Evolutionary conservation across 1,140 invertebrate species (phyloP).

Genomic region (Luehdorfia chinensis): DNA sequence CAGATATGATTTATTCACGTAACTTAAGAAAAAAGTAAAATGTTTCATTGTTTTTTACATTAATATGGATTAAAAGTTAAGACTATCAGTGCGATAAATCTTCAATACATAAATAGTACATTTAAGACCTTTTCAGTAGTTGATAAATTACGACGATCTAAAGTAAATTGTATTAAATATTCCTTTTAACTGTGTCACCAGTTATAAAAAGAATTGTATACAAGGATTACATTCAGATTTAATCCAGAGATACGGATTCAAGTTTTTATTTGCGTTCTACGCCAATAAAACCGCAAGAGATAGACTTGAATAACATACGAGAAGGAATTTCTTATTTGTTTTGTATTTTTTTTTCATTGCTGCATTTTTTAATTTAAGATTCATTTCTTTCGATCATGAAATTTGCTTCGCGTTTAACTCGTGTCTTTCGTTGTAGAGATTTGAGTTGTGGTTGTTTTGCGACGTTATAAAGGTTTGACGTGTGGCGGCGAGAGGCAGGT

Average conservation of each 20-base stretch:
- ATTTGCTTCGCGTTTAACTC: constrained; percentile 10
- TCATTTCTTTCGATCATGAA: constrained; percentile 16
- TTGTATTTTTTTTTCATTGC: constrained; percentile 1
- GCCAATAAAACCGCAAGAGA: constrained; percentile 9
- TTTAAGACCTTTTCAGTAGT: neutral
- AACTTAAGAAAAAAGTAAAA: too few species aligned
- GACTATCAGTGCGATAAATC: neutral
- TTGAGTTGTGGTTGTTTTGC: constrained; percentile 13
- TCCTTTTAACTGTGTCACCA: too few species aligned
- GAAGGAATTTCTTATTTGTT: constrained; percentile 7
- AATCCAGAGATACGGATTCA: constrained; percentile 10
- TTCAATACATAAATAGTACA: neutral
- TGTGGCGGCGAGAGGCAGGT: constrained; percentile 8
- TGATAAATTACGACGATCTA: neutral
- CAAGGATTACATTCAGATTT: constrained; percentile 6
- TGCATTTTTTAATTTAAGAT: constrained; percentile 13
- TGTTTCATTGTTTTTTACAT: too few species aligned
- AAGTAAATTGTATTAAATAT: neutral
- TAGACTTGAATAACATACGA: constrained; percentile 10
- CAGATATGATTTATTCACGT: too few species aligned
- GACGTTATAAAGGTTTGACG: constrained; percentile 7
- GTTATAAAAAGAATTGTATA: neutral
- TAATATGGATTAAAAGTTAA: too few species aligned
- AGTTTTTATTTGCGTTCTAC: constrained; percentile 11
- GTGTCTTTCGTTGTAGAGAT: constrained; percentile 9